Conservation (phyloP, 2,797 vertebrate genomes). For the Macropus fuliginosus region DNA sequence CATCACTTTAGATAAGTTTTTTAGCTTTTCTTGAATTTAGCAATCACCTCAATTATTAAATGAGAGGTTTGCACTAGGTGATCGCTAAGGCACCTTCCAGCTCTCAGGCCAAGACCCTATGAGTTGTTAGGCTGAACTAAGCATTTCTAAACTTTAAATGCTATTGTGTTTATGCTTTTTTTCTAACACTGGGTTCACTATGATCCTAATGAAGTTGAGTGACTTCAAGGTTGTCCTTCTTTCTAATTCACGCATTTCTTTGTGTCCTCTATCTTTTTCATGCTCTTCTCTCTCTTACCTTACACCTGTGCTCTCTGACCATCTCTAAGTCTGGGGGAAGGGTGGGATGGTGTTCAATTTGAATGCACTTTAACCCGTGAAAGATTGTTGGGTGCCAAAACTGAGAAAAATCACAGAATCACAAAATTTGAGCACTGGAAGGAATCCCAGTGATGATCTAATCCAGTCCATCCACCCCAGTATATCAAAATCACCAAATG, state of each 20-base stretch:
- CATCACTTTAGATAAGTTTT: constrained; percentile 63
- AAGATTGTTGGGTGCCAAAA: not conserved
- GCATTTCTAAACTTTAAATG: not conserved
- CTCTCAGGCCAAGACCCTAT: not conserved
- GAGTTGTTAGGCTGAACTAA: not conserved
- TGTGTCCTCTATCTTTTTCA: not conserved
- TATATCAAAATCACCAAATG: not conserved
- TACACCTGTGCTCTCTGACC: not conserved
- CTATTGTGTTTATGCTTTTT: not conserved
- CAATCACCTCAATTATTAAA: constrained; percentile 62
- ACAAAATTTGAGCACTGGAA: not conserved
- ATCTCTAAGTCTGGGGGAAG: not conserved
- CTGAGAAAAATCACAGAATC: not conserved
- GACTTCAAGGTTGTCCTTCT: not conserved
- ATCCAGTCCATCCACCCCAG: not conserved
- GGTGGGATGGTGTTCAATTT: not conserved
- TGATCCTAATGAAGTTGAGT: not conserved
- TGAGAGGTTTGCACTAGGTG: constrained; percentile 37
- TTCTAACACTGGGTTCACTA: not conserved
- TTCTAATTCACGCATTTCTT: not conserved
- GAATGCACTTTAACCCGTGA: not conserved
- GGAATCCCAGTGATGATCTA: not conserved
- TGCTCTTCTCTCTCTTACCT: not conserved
- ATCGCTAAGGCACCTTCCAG: not conserved
- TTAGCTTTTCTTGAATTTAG: constrained; percentile 61